phyloP scores from a whole-genome alignment of 1,140 invertebrate species.

The Sinonovacula constricta region DNA sequence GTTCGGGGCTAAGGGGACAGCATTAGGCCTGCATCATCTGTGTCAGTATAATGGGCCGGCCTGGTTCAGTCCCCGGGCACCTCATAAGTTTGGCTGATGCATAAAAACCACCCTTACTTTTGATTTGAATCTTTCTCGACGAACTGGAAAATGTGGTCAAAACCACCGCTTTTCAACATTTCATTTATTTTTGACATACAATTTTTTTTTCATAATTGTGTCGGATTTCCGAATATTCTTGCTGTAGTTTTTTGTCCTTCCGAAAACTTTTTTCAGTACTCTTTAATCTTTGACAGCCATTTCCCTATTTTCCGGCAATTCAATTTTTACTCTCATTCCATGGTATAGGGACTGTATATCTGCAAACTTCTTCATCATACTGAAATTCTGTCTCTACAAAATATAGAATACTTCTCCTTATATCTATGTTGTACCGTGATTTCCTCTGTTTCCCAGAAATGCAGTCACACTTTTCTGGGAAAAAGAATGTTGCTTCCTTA shows the following conservation, averaged over 20 bases:
- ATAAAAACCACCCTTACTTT: too few species aligned
- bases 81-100: too few species aligned
- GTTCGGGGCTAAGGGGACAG: too few species aligned
- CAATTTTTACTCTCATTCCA: slow-evolving; percentile 35
- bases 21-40: too few species aligned
- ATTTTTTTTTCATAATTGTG: too few species aligned
- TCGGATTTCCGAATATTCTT: too few species aligned
- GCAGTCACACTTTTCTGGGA: not conserved
- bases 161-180: too few species aligned
- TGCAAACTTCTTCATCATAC: not conserved
- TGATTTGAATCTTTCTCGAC: too few species aligned
- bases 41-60: too few species aligned
- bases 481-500: not conserved
- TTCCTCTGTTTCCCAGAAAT: slow-evolving; percentile 37
- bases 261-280: slow-evolving; percentile 38
- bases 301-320: slow-evolving; percentile 21
- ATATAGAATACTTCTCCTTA: not conserved
- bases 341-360: slow-evolving; percentile 42
- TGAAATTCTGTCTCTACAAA: not conserved
- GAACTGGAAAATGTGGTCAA: too few species aligned
- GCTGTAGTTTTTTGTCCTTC: not conserved
- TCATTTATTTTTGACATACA: too few species aligned
- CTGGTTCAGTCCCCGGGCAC: too few species aligned
- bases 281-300: slow-evolving; percentile 3
- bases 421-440: not conserved